These are phyloP conservation scores for Kradibia gibbosae DNA, from an alignment of 1,140 invertebrate species.

Conservation along the genomic window DNA sequence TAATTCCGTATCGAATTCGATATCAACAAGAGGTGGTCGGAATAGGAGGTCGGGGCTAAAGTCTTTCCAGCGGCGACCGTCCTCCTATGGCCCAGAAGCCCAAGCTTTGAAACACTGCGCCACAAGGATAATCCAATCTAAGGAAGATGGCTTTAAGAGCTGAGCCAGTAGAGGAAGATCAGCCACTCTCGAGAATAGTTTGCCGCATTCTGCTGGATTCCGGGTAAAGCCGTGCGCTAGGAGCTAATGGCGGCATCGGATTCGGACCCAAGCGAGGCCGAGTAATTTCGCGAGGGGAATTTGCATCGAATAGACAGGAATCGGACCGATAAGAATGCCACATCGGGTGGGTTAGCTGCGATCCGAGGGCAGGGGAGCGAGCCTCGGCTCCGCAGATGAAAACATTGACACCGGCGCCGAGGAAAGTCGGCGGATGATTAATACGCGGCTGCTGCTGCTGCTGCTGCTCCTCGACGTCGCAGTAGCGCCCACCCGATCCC, in stretches of 20 bases:
- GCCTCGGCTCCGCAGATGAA: no score
- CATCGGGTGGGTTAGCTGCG: no score
- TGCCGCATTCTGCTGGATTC: no score
- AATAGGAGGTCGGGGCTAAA: neutral
- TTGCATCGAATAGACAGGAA: no score
- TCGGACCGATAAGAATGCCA: no score
- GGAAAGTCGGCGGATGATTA: constrained; percentile 39
- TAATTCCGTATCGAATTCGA: neutral
- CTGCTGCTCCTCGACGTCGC: neutral
- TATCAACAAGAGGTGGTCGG: neutral
- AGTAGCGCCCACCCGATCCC: neutral
- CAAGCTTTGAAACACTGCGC: neutral
- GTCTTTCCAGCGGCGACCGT: neutral
- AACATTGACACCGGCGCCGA: neutral
- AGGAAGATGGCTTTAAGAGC: neutral
- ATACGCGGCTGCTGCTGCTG: neutral
- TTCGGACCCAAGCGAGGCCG: no score
- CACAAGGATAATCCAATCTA: neutral
- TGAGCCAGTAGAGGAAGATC: neutral
- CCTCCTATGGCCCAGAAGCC: neutral
- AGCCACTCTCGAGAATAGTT: neutral
- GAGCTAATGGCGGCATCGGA: no score
- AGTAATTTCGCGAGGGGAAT: no score
- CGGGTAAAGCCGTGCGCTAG: no score
- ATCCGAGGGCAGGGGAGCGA: no score